These are phyloP conservation scores for Nemoura dubitans DNA, from an alignment of 2,888 invertebrate genomes.

Conservation along the genomic window DNA sequence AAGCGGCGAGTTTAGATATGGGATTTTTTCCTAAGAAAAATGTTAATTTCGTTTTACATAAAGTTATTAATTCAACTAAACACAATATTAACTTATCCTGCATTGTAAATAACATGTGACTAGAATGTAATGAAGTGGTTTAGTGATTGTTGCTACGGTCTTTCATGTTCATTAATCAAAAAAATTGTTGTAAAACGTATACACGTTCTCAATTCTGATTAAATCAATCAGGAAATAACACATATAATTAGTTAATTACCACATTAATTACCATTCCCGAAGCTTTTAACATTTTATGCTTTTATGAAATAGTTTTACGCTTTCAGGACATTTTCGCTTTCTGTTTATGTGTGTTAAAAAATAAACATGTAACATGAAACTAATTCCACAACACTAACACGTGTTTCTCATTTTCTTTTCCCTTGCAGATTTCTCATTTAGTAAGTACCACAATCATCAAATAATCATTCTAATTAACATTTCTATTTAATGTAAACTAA, in stretches of 20 bases:
- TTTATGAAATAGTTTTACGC: no score
- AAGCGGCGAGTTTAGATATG: no score
- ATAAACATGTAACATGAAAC: neutral
- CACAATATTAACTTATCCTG: neutral
- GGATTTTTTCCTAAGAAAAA: neutral
- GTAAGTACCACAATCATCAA: conserved; percentile 49
- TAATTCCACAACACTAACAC: conserved; percentile 45
- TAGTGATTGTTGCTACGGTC: no score
- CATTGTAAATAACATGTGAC: neutral
- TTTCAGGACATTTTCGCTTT: neutral
- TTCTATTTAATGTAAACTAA: neutral
- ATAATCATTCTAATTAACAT: conserved; percentile 31
- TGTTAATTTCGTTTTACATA: neutral
- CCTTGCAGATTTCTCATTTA: conserved; percentile 51
- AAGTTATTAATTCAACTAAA: neutral
- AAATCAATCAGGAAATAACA: neutral
- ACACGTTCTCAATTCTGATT: neutral
- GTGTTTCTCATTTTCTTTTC: conserved; percentile 46
- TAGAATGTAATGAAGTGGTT: neutral
- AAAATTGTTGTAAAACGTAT: neutral
- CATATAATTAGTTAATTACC: neutral
- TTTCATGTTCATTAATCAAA: no score
- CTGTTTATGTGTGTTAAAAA: neutral
- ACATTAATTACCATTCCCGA: neutral
- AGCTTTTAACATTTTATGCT: neutral